These are phyloP conservation scores for Paralichthys olivaceus DNA, from an alignment of 2,113 vertebrate species.

Conservation along the genomic window DNA sequence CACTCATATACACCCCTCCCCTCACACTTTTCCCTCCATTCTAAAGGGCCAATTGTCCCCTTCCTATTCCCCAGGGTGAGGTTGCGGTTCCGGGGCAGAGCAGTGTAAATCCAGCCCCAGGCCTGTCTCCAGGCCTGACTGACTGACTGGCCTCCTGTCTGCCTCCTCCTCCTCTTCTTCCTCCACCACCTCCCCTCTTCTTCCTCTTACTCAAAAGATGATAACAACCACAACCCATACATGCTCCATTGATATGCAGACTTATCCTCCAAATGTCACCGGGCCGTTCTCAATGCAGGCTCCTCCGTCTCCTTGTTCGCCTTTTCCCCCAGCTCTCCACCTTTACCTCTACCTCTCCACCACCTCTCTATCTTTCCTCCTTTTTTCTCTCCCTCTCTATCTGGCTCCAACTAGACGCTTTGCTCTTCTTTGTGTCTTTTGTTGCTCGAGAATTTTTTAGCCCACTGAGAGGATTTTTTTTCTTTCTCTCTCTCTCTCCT, in stretches of 20 bases:
- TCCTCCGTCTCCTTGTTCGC: background rate
- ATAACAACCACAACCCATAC: slow-evolving; percentile 40
- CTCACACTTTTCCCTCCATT: slow-evolving; percentile 57
- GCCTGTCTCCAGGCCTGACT: slow-evolving; percentile 52
- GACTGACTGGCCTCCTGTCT: slow-evolving; percentile 27
- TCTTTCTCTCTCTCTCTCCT: background rate
- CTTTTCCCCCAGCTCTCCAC: background rate
- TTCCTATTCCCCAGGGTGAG: slow-evolving; percentile 64
- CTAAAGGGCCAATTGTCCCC: slow-evolving; percentile 69
- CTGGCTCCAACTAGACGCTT: slow-evolving; percentile 18
- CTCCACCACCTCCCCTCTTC: background rate
- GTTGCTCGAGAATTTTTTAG: slow-evolving; percentile 23
- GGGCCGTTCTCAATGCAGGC: slow-evolving; percentile 11
- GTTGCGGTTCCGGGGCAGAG: slow-evolving; percentile 39
- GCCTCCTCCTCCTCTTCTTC: background rate
- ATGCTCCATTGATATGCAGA: slow-evolving; percentile 52
- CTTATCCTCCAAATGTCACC: slow-evolving; percentile 41
- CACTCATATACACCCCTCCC: slow-evolving; percentile 38
- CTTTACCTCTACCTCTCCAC: background rate
- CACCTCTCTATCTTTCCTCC: slow-evolving; percentile 7
- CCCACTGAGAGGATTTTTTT: background rate
- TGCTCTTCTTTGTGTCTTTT: slow-evolving; percentile 32
- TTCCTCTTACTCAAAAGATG: slow-evolving; percentile 27
- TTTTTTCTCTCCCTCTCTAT: slow-evolving; percentile 4
- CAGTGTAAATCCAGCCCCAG: slow-evolving; percentile 63